Evolutionary conservation across 1,140 invertebrate genomes (phyloP).

Genomic region (Halotydeus destructor): DNA sequence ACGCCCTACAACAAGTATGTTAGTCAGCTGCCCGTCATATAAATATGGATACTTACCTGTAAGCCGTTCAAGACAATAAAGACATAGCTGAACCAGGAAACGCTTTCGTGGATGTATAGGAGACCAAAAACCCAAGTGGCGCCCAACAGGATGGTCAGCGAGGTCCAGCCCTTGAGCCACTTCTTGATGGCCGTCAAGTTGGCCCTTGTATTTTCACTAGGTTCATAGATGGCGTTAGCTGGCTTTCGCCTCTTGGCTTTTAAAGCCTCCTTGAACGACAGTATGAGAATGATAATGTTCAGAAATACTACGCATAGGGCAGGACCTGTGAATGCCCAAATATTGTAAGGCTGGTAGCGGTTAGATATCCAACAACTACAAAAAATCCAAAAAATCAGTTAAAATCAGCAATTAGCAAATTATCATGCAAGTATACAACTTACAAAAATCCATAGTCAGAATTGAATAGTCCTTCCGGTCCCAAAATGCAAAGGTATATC

Average conservation of each 20-base stretch:
- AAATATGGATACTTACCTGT: conserved; percentile 12
- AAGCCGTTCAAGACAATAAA: conserved; percentile 16
- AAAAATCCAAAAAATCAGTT: not conserved
- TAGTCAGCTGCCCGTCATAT: no score
- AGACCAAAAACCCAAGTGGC: conserved; percentile 16
- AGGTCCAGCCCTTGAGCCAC: conserved; percentile 14
- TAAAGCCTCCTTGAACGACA: not conserved
- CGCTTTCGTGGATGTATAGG: conserved; percentile 10
- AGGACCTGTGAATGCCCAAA: conserved; percentile 7
- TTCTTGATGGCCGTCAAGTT: not conserved
- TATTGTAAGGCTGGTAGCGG: not conserved
- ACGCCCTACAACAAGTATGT: conserved; percentile 13
- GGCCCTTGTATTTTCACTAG: not conserved
- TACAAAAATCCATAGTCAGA: conserved; percentile 9
- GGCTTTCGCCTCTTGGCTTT: not conserved
- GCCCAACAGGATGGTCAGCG: conserved; percentile 14
- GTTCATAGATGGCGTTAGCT: not conserved
- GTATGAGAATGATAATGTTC: not conserved
- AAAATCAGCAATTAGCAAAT: not conserved
- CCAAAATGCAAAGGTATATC: not conserved
- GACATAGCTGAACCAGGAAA: conserved; percentile 11
- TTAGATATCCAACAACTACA: conserved; percentile 14
- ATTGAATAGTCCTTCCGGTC: not conserved
- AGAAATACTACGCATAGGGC: not conserved
- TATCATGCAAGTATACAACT: not conserved